Evolutionary conservation across 2,888 invertebrate genomes (phyloP).

Genomic region (Saturnia japonica): DNA sequence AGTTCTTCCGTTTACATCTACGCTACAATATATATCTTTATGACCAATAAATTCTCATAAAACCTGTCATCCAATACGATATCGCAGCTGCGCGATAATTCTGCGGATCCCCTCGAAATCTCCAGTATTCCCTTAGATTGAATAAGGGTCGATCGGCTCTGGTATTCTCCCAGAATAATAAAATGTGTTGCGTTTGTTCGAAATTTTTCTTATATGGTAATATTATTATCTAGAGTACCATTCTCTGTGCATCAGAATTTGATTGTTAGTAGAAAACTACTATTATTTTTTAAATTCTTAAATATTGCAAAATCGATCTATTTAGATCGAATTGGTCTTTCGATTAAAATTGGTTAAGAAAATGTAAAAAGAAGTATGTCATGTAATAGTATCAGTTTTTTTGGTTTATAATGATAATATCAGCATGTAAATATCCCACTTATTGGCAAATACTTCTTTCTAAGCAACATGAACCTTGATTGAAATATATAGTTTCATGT

Average conservation of each 20-base stretch:
- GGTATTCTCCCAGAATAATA: slow-evolving; percentile 24
- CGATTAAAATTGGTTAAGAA: too few species aligned
- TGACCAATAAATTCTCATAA: slow-evolving; percentile 10
- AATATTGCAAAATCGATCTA: too few species aligned
- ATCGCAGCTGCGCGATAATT: slow-evolving; percentile 16
- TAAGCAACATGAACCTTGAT: too few species aligned
- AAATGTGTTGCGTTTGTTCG: slow-evolving; percentile 20
- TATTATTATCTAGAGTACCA: not conserved
- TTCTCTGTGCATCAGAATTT: not conserved
- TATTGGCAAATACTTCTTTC: too few species aligned
- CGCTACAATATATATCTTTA: not conserved
- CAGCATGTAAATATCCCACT: too few species aligned
- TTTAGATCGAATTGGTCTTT: too few species aligned
- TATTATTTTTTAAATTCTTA: not conserved
- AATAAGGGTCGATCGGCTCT: slow-evolving; percentile 22
- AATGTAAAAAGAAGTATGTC: too few species aligned
- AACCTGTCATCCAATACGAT: slow-evolving; percentile 6
- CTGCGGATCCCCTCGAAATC: slow-evolving; percentile 16
- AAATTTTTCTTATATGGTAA: not conserved
- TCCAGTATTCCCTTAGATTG: slow-evolving; percentile 21
- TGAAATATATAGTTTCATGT: too few species aligned
- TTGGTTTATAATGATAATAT: too few species aligned
- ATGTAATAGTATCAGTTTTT: too few species aligned
- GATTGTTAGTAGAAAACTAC: not conserved
- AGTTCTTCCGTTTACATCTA: not conserved